phyloP scores from a whole-genome alignment of 1,140 invertebrate species.

The Eupristina koningsbergeri region DNA sequence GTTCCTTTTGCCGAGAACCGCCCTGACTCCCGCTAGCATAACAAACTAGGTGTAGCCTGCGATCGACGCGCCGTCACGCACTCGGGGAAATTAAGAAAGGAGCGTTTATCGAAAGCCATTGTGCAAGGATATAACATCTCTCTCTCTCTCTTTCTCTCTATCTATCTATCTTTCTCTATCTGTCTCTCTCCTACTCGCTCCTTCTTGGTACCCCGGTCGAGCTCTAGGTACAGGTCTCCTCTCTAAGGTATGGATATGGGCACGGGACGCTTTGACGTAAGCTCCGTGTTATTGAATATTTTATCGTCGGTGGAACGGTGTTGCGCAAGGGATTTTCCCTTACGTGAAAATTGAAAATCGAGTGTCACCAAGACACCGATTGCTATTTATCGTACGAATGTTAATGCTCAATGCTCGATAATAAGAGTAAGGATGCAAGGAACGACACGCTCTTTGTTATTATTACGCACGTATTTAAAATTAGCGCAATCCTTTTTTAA shows the following conservation, averaged over 20 bases:
- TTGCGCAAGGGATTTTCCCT: constrained; percentile 7
- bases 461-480: background rate
- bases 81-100: constrained; percentile 39
- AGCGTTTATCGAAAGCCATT: constrained; percentile 18
- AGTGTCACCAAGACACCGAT: background rate
- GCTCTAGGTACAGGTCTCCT: too few relatives aligned
- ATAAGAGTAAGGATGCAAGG: background rate
- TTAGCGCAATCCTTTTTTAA: background rate
- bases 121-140: constrained; percentile 36
- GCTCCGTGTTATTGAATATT: constrained; percentile 6
- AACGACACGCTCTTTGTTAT: background rate
- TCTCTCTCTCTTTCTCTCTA: background rate
- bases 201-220: background rate
- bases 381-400: background rate
- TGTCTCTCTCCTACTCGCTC: background rate
- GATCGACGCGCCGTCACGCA: constrained; percentile 21
- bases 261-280: constrained; percentile 13
- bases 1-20: constrained; percentile 5
- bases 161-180: background rate
- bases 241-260: too few relatives aligned
- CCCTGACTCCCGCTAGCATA: constrained; percentile 15
- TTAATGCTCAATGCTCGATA: background rate
- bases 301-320: background rate
- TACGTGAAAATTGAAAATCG: background rate
- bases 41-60: constrained; percentile 44